Base-by-base conservation (phyloP, 2,888 invertebrate species). In the Anthophora plumipes region DNA sequence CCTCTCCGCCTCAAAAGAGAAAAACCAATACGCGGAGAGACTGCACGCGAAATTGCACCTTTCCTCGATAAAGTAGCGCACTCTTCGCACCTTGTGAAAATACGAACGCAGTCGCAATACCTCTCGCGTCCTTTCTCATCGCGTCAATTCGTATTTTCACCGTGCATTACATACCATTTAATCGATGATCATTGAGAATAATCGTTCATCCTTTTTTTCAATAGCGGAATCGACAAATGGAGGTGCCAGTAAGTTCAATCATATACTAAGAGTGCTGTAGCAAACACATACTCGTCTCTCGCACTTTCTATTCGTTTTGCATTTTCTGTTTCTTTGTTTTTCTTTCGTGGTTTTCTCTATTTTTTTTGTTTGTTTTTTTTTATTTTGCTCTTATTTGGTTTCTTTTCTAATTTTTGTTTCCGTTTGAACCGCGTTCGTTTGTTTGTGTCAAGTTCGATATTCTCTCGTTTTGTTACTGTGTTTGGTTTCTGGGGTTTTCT, bases 191-290 rank as follows among this genome's bases (percentile, higher is more conserved):
- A 85, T 76, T 59, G 74, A 85, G 84, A 90, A 94, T 94, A 95
- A 95, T 94, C 93, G 81, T 88, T 93, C 85, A 76, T 85, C 83
- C 84, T 92, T 92, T 94, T 94, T 86, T 84, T 93, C 93, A 94
- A 89, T 95, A 96, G 96, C 96, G 95, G 96, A 96, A 95, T 96
- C 96, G 90, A 94, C 96, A 92, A 96, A 95, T 95, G 96, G 96
- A 95, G 95, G 95, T 94, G 94, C 94, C 93, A 95, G 95, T 95
- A 95, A 95, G 95, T 95, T 84, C 87, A 88, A 90, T 87, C 84
- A 91, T 68, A 77, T 92, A 89, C 77, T 92, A 92, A 91, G 92
- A 90, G 92, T 93, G 93, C 85, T 79, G 90, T 92, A 91, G 91
- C 85, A 82, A 87, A 41, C 85, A 83, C 84, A 84, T 83, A 74